phyloP scores from a whole-genome alignment of 2,888 invertebrate genomes.

The Rhagium mordax region DNA sequence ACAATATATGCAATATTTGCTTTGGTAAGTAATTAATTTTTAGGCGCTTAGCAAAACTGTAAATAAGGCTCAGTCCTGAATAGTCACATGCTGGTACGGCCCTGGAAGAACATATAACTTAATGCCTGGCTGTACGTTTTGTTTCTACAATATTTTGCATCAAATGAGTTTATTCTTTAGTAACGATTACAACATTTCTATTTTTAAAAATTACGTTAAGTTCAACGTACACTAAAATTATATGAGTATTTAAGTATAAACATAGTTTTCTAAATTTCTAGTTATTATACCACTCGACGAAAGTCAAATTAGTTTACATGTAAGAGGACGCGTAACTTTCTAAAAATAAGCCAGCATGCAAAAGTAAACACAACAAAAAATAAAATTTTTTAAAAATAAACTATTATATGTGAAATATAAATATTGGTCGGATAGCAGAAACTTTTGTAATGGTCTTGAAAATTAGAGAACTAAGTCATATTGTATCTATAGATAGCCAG shows the following conservation, averaged over 20 bases:
- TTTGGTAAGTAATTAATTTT: too few species aligned
- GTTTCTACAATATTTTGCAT: slow-evolving; percentile 18
- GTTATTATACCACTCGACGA: not conserved
- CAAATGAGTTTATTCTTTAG: slow-evolving; percentile 17
- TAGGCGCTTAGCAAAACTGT: not conserved
- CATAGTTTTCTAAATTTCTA: not conserved
- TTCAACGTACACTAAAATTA: not conserved
- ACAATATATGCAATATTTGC: too few species aligned
- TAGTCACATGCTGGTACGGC: not conserved
- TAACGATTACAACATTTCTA: slow-evolving; percentile 20
- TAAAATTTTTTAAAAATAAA: too few species aligned
- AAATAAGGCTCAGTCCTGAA: not conserved
- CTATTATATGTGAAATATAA: too few species aligned
- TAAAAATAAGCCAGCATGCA: not conserved
- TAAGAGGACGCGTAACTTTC: not conserved
- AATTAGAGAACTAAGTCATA: too few species aligned
- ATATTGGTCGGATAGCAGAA: too few species aligned
- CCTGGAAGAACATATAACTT: not conserved
- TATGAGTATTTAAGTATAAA: not conserved
- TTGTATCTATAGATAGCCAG: too few species aligned
- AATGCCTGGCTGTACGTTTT: not conserved
- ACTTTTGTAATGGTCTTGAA: too few species aligned
- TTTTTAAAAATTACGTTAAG: slow-evolving; percentile 15
- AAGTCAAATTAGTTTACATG: not conserved
- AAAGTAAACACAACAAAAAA: not conserved